A percentile compares a stretch with the other conserved stretches of the same genome.
These are phyloP conservation scores for Mythimna ferrago DNA, from an alignment of 2,888 invertebrate genomes.

Conservation along the genomic window DNA sequence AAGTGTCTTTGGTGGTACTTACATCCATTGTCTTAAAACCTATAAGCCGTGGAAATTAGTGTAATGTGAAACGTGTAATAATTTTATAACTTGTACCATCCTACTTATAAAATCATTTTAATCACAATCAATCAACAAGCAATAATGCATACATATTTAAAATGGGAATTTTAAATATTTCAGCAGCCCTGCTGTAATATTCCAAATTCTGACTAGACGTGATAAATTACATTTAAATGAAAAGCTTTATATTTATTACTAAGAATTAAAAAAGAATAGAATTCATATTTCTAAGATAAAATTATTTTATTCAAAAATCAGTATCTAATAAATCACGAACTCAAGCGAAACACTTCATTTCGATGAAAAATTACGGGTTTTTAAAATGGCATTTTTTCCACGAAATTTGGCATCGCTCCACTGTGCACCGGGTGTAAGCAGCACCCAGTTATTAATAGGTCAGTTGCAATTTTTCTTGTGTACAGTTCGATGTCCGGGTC, in stretches of 20 bases:
- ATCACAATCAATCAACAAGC: too few relatives aligned
- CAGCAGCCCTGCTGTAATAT: too few relatives aligned
- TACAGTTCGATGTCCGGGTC: slow-evolving; percentile 35
- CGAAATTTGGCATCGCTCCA: slow-evolving; percentile 63
- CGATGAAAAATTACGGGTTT: slow-evolving; percentile 16
- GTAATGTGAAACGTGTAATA: too few relatives aligned
- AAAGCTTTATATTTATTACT: neutral
- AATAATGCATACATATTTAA: too few relatives aligned
- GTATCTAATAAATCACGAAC: slow-evolving; percentile 29
- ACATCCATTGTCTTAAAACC: too few relatives aligned
- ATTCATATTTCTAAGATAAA: slow-evolving; percentile 7
- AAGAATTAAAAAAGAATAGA: neutral
- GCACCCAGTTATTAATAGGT: slow-evolving; percentile 57
- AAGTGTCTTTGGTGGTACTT: too few relatives aligned
- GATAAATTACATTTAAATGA: neutral
- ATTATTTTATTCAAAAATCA: neutral
- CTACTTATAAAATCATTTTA: too few relatives aligned
- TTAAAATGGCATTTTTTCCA: slow-evolving; percentile 47
- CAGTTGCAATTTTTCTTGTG: slow-evolving; percentile 47
- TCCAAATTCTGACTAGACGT: slow-evolving; percentile 1
- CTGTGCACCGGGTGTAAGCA: slow-evolving; percentile 58
- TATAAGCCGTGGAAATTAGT: too few relatives aligned
- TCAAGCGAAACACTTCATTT: slow-evolving; percentile 11
- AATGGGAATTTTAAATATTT: too few relatives aligned
- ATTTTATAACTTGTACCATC: too few relatives aligned